Conservation (phyloP, 2,113 vertebrate species). For the Sprattus sprattus region DNA sequence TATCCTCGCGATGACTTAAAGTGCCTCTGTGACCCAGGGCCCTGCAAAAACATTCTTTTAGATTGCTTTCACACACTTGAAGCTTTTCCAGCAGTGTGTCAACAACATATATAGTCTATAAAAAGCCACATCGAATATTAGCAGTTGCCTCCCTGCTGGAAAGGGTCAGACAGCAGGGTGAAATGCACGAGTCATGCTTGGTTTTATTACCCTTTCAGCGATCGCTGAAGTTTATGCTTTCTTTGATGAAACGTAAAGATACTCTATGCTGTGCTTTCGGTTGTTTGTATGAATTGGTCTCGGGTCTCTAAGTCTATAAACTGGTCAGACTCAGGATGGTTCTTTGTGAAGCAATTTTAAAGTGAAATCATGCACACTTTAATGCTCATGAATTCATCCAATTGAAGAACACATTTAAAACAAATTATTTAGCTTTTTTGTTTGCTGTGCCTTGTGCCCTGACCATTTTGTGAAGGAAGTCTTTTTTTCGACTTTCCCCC, state of each 20-base stretch:
- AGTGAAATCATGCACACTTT: neutral
- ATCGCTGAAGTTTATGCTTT: neutral
- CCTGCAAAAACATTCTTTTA: conserved; percentile 14
- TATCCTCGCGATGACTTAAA: neutral
- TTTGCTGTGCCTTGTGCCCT: neutral
- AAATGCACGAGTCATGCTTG: neutral
- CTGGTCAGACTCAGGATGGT: neutral
- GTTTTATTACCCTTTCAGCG: conserved; percentile 1
- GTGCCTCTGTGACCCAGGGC: conserved; percentile 3
- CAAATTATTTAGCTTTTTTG: neutral
- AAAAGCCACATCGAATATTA: conserved; percentile 7
- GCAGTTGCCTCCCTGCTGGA: conserved; percentile 9
- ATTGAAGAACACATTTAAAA: too few species aligned
- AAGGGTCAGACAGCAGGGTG: neutral
- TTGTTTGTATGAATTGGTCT: neutral
- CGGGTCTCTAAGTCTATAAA: too few species aligned
- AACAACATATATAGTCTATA: conserved; percentile 14
- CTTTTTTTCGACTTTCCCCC: neutral
- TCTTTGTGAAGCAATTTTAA: neutral
- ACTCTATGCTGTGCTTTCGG: neutral
- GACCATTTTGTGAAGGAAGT: neutral
- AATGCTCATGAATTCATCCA: neutral
- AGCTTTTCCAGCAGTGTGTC: conserved; percentile 11
- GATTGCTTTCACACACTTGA: conserved; percentile 19
- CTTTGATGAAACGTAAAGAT: neutral